Percentiles rank a stretch among this genome's conserved stretches.
These are phyloP conservation scores for Gymnocypris eckloni DNA, from an alignment of 2,797 vertebrate genomes.

Conservation along the genomic window DNA sequence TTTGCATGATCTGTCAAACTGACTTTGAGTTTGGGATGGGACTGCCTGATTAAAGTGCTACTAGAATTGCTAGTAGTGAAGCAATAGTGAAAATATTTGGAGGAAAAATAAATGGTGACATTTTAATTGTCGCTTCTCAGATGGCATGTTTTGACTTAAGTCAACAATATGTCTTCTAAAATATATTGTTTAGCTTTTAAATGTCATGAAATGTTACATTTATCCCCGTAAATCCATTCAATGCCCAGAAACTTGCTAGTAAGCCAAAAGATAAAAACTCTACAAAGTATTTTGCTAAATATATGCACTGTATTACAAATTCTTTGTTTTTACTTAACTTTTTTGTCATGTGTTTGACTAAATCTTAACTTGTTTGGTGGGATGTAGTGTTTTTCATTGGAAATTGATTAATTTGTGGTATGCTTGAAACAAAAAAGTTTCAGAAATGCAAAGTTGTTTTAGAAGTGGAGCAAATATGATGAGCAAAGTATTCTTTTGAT, in stretches of 20 bases:
- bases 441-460: neutral
- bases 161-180: neutral
- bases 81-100: neutral
- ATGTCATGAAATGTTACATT: neutral
- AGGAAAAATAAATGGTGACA: neutral
- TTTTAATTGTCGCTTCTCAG: neutral
- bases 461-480: neutral
- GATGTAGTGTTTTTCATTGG: neutral
- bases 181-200: neutral
- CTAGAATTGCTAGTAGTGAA: neutral
- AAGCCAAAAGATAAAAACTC: neutral
- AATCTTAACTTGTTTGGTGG: too few relatives aligned
- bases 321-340: too few relatives aligned
- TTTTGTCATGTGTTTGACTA: too few relatives aligned
- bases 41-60: neutral
- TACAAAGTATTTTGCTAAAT: too few relatives aligned
- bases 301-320: too few relatives aligned
- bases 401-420: neutral
- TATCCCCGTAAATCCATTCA: neutral
- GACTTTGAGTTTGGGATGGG: neutral
- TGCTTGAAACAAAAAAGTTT: neutral
- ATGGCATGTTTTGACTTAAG: neutral
- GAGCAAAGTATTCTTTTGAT: neutral
- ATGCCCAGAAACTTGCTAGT: neutral
- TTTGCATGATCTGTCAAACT: neutral